Percentiles rank a stretch among this genome's conserved stretches.
These are phyloP conservation scores for Dexiosoma caninum DNA, from an alignment of 2,888 invertebrate genomes.

Conservation along the genomic window DNA sequence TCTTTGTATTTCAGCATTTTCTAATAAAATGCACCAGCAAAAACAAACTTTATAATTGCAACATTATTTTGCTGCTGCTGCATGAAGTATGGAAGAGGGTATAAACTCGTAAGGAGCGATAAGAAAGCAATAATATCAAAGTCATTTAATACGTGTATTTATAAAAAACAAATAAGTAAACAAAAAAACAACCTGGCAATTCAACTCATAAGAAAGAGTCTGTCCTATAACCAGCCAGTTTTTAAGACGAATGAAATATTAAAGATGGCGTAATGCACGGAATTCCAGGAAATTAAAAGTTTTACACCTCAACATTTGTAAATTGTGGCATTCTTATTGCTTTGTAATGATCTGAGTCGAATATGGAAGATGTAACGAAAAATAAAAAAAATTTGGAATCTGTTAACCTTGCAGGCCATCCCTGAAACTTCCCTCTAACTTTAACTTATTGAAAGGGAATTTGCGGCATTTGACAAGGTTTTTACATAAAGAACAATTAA, in stretches of 20 bases:
- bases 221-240: background rate
- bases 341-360: too few relatives aligned
- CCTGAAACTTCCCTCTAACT: too few relatives aligned
- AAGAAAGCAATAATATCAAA: slow-evolving; percentile 33
- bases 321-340: too few relatives aligned
- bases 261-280: background rate
- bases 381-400: too few relatives aligned
- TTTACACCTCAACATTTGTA: too few relatives aligned
- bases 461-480: too few relatives aligned
- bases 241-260: background rate
- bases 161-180: background rate
- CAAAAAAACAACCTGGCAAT: slow-evolving; percentile 19
- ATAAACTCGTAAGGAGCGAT: slow-evolving; percentile 25
- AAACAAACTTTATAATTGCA: slow-evolving; percentile 41
- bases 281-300: too few relatives aligned
- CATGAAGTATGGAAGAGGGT: background rate
- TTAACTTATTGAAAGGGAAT: too few relatives aligned
- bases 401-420: too few relatives aligned
- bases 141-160: slow-evolving; percentile 12
- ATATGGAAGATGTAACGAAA: too few relatives aligned
- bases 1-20: slow-evolving; percentile 7
- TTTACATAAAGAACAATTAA: too few relatives aligned
- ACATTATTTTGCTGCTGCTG: slow-evolving; percentile 20
- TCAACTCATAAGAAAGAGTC: slow-evolving; percentile 29
- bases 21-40: slow-evolving; percentile 15